A percentile compares a stretch with the other conserved stretches of the same genome.
phyloP scores from a whole-genome alignment of 2,797 vertebrate species.

The Notolabrus celidotus region DNA sequence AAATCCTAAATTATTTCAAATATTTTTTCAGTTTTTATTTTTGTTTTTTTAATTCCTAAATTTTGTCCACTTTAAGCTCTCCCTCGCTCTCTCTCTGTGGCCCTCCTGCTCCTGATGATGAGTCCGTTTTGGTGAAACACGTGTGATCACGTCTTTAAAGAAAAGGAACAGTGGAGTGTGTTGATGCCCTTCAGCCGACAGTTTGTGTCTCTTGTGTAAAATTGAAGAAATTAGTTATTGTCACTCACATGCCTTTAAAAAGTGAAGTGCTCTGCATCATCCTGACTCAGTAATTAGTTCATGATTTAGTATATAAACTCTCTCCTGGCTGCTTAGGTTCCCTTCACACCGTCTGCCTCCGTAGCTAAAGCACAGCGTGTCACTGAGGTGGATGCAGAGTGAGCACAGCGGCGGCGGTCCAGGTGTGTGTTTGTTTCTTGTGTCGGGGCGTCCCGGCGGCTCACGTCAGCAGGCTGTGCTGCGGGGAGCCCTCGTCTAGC shows the following conservation, averaged over 20 bases:
- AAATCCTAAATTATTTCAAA: too few relatives aligned
- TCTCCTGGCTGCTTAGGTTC: background rate
- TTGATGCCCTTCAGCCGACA: background rate
- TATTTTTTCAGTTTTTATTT: too few relatives aligned
- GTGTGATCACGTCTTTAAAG: background rate
- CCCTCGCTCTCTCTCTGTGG: too few relatives aligned
- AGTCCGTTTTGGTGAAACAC: slow-evolving; percentile 14
- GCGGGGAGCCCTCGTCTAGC: slow-evolving; percentile 86
- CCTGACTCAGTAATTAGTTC: background rate
- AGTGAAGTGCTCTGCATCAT: background rate
- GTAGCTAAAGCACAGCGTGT: background rate
- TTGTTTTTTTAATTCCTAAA: too few relatives aligned
- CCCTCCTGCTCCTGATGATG: background rate
- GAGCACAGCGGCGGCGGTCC: slow-evolving; percentile 20
- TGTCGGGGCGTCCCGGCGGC: background rate
- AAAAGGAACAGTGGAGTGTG: background rate
- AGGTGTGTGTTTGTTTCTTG: slow-evolving; percentile 14
- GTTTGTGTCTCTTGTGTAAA: background rate
- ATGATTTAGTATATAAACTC: slow-evolving; percentile 11
- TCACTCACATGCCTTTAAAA: background rate
- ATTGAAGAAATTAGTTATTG: background rate
- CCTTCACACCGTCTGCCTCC: slow-evolving; percentile 31
- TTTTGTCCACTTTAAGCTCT: too few relatives aligned
- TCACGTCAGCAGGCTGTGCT: slow-evolving; percentile 87
- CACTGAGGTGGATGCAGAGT: slow-evolving; percentile 13